Evolutionary conservation across 2,888 invertebrate genomes (phyloP).

Genomic region (Clusia tigrina): DNA sequence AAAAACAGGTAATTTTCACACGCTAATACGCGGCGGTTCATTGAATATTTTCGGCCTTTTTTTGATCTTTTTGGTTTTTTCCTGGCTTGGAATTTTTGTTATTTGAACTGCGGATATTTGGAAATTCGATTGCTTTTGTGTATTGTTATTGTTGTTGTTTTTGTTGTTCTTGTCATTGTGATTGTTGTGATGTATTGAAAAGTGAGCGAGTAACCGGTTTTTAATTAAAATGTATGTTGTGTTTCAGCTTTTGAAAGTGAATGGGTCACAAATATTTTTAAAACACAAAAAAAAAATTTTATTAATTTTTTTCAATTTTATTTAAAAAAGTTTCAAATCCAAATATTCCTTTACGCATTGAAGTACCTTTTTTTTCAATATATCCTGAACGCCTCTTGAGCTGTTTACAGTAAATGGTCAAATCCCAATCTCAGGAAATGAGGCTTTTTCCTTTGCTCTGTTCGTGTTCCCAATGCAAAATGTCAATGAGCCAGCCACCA

Average conservation of each 20-base stretch:
- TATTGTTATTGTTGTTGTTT: not conserved
- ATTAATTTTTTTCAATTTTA: too few species aligned
- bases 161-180: not conserved
- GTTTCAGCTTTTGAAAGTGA: not conserved
- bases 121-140: not conserved
- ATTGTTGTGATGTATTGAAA: not conserved
- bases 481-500: too few species aligned
- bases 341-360: too few species aligned
- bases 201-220: conserved; percentile 1
- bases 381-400: too few species aligned
- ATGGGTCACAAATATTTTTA: not conserved
- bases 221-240: too few species aligned
- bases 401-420: too few species aligned
- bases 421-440: too few species aligned
- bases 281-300: too few species aligned
- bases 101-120: not conserved
- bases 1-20: conserved; percentile 1
- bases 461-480: too few species aligned
- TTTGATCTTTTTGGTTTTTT: not conserved
- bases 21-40: not conserved
- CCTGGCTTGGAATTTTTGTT: not conserved
- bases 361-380: too few species aligned
- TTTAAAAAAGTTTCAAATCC: too few species aligned
- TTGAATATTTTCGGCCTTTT: not conserved
- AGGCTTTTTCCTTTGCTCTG: too few species aligned